A percentile compares a stretch with the other conserved stretches of the same genome.
These are phyloP conservation scores for Chelmon rostratus DNA, from an alignment of 2,797 vertebrate species.

Conservation along the genomic window DNA sequence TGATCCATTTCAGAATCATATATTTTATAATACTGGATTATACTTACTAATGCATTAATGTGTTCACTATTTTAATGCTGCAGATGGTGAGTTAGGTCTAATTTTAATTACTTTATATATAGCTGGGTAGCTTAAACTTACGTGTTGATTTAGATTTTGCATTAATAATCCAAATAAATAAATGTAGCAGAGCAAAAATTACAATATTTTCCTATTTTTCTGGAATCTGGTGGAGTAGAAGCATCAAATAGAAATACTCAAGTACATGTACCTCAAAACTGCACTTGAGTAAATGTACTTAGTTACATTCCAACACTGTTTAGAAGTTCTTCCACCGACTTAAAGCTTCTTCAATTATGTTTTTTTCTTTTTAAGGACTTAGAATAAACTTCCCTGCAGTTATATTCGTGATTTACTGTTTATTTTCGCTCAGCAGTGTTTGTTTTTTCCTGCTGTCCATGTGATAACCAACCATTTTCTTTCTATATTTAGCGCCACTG, in stretches of 20 bases:
- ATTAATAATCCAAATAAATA: background rate
- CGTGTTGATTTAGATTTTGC: background rate
- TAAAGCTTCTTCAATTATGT: background rate
- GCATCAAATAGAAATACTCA: background rate
- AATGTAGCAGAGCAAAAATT: background rate
- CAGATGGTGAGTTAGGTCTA: background rate
- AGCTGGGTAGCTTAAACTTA: background rate
- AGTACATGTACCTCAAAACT: background rate
- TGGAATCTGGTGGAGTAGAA: background rate
- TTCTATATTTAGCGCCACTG: conserved; percentile 23
- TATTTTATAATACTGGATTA: background rate
- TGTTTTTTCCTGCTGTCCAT: background rate
- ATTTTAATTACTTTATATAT: background rate
- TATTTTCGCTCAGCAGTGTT: background rate
- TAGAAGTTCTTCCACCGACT: background rate
- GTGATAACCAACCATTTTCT: conserved; percentile 1
- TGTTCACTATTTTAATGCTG: background rate
- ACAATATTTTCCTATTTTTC: background rate
- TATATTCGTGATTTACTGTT: background rate
- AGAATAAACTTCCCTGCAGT: background rate
- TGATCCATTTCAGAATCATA: background rate
- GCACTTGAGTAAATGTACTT: too few species aligned
- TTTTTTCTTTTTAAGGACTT: background rate
- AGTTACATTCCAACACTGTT: too few species aligned
- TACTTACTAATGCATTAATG: background rate